These are phyloP conservation scores for Dendropsophus ebraccatus DNA, from an alignment of 2,113 vertebrate species.

Conservation along the genomic window DNA sequence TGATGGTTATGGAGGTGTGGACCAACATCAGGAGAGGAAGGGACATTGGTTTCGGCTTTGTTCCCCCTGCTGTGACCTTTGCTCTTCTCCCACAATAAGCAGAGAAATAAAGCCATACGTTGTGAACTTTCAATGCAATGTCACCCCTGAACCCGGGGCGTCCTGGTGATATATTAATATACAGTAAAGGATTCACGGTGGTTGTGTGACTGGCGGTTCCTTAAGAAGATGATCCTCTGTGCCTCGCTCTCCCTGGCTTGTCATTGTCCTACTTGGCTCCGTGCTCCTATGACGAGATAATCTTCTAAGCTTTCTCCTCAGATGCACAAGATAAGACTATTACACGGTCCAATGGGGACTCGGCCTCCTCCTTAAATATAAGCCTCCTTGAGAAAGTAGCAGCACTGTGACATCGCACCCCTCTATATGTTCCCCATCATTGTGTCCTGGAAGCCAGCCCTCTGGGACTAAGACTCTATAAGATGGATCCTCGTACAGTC, in stretches of 20 bases:
- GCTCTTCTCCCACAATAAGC: not conserved
- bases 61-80: not conserved
- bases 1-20: not conserved
- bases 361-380: too few relatives aligned
- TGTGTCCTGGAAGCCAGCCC: not conserved
- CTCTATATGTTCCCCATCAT: not conserved
- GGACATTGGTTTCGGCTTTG: not conserved
- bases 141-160: not conserved
- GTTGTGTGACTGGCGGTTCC: not conserved
- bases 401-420: not conserved
- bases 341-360: slow-evolving; percentile 35
- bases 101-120: not conserved
- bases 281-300: slow-evolving; percentile 22
- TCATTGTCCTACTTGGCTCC: slow-evolving; percentile 47
- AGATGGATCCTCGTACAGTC: slow-evolving; percentile 81
- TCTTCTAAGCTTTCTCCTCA: slow-evolving; percentile 36
- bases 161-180: not conserved
- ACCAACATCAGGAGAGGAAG: not conserved
- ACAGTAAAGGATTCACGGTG: not conserved
- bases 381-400: not conserved
- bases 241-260: slow-evolving; percentile 5
- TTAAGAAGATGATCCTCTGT: not conserved
- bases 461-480: not conserved
- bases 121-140: too few relatives aligned
- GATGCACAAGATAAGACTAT: slow-evolving; percentile 5